A percentile compares a stretch with the other conserved stretches of the same genome.
Evolutionary conservation across 1,140 invertebrate genomes (phyloP).

Genomic region (Stegodyphus mimosarum): DNA sequence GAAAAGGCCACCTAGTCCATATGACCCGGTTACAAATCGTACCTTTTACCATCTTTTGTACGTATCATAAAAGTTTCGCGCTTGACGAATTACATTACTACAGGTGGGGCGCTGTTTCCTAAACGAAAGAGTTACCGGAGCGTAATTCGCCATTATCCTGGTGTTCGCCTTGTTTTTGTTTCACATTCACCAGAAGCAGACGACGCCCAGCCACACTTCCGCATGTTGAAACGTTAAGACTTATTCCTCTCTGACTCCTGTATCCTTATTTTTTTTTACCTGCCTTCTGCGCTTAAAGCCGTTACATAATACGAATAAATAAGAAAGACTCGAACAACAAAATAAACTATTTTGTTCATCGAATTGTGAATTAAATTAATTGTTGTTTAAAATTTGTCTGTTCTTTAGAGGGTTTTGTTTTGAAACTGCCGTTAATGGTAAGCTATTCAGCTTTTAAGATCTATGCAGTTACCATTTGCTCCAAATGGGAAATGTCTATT

Average conservation of each 20-base stretch:
- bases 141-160: constrained; percentile 27
- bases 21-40: constrained; percentile 40
- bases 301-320: too few species aligned
- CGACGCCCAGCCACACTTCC: constrained; percentile 37
- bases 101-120: constrained; percentile 5
- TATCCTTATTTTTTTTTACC: neutral
- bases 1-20: constrained; percentile 30
- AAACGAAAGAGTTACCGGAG: constrained; percentile 45
- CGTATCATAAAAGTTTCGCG: constrained; percentile 39
- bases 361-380: too few species aligned
- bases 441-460: too few species aligned
- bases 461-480: too few species aligned
- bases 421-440: too few species aligned
- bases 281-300: too few species aligned
- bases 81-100: constrained; percentile 8
- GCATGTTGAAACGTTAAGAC: neutral
- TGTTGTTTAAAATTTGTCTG: too few species aligned
- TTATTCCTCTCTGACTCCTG: neutral
- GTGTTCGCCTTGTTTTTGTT: neutral
- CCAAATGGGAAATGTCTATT: too few species aligned
- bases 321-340: too few species aligned
- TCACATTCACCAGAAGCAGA: neutral
- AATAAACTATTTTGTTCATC: too few species aligned
- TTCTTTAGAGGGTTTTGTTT: too few species aligned
- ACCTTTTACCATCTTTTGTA: constrained; percentile 24